Evolutionary conservation across 2,888 invertebrate genomes (phyloP).

Genomic region (Orthosia gothica): DNA sequence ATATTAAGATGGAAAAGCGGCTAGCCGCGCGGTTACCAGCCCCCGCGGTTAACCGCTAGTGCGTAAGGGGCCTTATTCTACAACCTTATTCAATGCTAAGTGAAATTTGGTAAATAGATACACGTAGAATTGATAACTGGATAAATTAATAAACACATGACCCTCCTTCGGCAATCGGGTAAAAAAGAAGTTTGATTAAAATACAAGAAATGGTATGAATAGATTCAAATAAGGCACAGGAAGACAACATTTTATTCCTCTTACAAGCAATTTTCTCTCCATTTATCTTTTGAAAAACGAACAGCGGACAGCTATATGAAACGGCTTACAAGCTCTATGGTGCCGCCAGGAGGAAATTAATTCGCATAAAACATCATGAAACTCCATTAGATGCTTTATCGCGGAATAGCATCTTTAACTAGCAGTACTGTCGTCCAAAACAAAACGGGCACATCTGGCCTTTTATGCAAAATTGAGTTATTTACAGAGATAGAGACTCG

Average conservation of each 20-base stretch:
- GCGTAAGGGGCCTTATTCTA: no score
- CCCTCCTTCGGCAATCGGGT: no score
- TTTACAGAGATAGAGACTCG: background rate
- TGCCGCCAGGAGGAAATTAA: slow-evolving; percentile 59
- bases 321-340: slow-evolving; percentile 33
- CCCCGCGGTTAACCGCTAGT: no score
- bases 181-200: background rate
- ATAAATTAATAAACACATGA: background rate
- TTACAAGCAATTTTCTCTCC: slow-evolving; percentile 18
- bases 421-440: slow-evolving; percentile 14
- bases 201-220: background rate
- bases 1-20: no score
- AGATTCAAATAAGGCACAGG: slow-evolving; percentile 5
- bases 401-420: slow-evolving; percentile 50
- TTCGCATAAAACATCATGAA: slow-evolving; percentile 63
- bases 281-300: slow-evolving; percentile 37
- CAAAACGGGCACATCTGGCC: background rate
- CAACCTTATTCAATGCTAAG: no score
- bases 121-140: background rate
- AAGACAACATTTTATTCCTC: slow-evolving; percentile 6
- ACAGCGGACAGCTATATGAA: slow-evolving; percentile 35
- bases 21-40: no score
- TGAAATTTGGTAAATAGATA: no score
- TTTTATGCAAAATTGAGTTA: background rate
- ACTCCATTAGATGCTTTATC: slow-evolving; percentile 59